These are phyloP conservation scores for Gadus chalcogrammus DNA, from an alignment of 2,113 vertebrate species.

Conservation along the genomic window DNA sequence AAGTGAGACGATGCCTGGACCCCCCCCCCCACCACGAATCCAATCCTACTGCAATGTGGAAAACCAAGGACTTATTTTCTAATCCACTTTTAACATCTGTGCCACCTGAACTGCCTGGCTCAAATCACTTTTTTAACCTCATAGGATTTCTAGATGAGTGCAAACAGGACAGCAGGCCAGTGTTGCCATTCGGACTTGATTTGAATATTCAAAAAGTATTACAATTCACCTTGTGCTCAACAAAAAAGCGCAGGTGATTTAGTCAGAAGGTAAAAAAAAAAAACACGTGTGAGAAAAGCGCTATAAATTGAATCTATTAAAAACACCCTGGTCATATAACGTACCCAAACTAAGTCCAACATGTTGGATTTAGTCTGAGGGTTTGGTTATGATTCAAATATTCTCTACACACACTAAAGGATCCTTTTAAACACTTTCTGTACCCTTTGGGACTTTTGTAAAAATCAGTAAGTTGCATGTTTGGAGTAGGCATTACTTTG, in stretches of 20 bases:
- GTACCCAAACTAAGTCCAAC: too few species aligned
- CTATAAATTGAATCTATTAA: too few species aligned
- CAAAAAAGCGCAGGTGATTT: conserved; percentile 32
- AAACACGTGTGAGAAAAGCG: too few species aligned
- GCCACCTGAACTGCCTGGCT: conserved; percentile 36
- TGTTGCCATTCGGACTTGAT: neutral
- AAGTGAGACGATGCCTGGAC: conserved; percentile 17
- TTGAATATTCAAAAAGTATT: neutral
- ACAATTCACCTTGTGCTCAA: conserved; percentile 6
- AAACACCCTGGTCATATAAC: conserved; percentile 34
- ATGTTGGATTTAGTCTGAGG: too few species aligned
- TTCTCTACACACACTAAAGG: too few species aligned
- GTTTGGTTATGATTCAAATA: too few species aligned
- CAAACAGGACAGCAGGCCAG: too few species aligned
- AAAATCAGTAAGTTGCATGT: conserved; percentile 49
- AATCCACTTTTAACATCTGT: conserved; percentile 56
- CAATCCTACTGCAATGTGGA: conserved; percentile 26
- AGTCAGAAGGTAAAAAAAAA: neutral
- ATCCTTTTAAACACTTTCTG: too few species aligned
- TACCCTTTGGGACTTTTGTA: conserved; percentile 5
- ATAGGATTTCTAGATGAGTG: neutral
- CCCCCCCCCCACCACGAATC: conserved; percentile 18
- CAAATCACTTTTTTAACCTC: neutral
- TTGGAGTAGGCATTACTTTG: conserved; percentile 5
- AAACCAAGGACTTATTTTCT: conserved; percentile 57